A percentile compares a stretch with the other conserved stretches of the same genome.
Conservation (phyloP, 2,113 vertebrate genomes). For the Seriola dumerili region DNA sequence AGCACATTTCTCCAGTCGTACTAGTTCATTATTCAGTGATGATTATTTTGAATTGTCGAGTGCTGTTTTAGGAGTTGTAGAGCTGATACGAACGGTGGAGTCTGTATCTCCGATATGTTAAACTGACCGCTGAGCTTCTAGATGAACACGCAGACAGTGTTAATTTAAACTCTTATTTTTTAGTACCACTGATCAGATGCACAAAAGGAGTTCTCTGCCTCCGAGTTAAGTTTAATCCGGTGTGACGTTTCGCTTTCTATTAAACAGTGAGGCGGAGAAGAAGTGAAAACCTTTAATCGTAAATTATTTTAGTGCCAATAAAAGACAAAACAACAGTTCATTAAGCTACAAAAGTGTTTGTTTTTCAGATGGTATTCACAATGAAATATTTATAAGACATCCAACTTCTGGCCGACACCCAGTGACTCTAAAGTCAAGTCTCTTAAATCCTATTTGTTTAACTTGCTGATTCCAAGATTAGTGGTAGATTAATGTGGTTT, state of each 20-base stretch:
- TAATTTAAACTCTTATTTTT: neutral
- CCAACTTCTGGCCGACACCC: neutral
- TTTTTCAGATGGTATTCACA: neutral
- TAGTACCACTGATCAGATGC: neutral
- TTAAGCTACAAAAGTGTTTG: neutral
- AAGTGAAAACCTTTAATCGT: too few species aligned
- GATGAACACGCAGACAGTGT: too few species aligned
- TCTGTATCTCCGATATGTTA: neutral
- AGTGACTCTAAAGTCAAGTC: neutral
- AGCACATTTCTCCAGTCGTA: conserved; percentile 31
- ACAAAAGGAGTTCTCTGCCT: neutral
- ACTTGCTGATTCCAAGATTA: neutral
- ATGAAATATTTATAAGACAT: neutral
- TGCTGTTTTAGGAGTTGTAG: neutral
- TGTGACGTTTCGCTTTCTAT: too few species aligned
- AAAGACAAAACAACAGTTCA: neutral
- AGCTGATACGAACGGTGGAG: neutral
- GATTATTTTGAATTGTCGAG: too few species aligned
- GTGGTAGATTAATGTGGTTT: neutral
- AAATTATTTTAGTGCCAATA: too few species aligned
- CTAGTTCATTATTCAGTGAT: neutral
- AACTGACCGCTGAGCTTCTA: too few species aligned
- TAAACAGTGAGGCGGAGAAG: neutral
- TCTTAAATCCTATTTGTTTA: neutral
- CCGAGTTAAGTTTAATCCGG: too few species aligned